A percentile compares a stretch with the other conserved stretches of the same genome.
These are phyloP conservation scores for Mormyrus hasselquistii DNA, from an alignment of 2,797 vertebrate genomes.

Conservation along the genomic window DNA sequence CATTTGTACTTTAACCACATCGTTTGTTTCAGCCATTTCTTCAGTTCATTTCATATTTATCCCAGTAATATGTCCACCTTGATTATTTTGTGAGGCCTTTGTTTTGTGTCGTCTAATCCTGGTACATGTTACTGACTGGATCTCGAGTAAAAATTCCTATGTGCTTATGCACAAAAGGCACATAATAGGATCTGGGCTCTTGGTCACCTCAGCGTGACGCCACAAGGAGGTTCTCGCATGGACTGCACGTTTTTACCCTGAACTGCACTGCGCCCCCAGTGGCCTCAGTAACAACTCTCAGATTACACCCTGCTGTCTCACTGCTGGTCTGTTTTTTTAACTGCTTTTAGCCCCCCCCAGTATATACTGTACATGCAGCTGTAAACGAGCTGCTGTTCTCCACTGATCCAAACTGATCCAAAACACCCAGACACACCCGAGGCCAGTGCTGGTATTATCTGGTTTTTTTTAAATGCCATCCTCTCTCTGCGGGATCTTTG, in stretches of 20 bases:
- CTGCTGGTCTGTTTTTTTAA: background rate
- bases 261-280: background rate
- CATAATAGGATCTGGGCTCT: background rate
- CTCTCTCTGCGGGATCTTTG: conserved; percentile 12
- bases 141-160: background rate
- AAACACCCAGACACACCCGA: background rate
- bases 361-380: background rate
- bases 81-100: background rate
- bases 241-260: background rate
- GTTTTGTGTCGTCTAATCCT: background rate
- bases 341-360: background rate
- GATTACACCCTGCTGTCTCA: background rate
- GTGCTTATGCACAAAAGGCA: background rate
- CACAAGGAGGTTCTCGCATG: background rate
- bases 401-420: background rate
- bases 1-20: background rate
- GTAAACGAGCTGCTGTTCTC: background rate
- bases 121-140: background rate
- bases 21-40: background rate
- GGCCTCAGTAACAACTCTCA: background rate
- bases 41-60: background rate
- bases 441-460: background rate
- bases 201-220: background rate
- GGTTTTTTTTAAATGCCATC: background rate
- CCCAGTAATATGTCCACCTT: background rate